Conservation (phyloP, 2,888 invertebrate species). For the Serripes groenlandicus region DNA sequence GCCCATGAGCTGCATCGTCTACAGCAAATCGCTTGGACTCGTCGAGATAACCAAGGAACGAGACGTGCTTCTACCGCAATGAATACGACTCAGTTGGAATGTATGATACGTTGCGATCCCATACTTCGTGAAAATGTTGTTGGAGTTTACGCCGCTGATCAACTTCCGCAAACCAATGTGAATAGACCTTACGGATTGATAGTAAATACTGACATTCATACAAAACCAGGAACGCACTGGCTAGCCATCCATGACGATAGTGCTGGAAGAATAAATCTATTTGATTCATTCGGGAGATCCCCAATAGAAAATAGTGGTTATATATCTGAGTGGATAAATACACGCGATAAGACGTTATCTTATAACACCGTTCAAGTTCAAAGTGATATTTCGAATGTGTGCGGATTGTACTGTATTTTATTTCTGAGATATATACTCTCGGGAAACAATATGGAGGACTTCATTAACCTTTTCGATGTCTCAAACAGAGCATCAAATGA, state of each 20-base stretch:
- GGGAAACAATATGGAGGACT: constrained; percentile 1
- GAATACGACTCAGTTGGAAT: constrained; percentile 33
- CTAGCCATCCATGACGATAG: constrained; percentile 39
- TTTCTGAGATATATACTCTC: neutral
- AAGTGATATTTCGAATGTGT: constrained; percentile 16
- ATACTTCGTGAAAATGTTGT: constrained; percentile 13
- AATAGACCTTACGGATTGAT: constrained; percentile 28
- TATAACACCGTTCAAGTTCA: neutral
- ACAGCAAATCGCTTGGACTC: constrained; percentile 21
- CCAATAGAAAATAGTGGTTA: constrained; percentile 26
- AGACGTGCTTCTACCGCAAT: constrained; percentile 7
- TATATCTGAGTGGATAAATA: constrained; percentile 24
- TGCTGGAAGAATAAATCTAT: constrained; percentile 14
- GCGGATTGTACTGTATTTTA: constrained; percentile 31
- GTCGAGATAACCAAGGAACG: constrained; percentile 25
- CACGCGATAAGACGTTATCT: neutral
- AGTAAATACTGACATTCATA: constrained; percentile 34
- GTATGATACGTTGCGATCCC: constrained; percentile 36
- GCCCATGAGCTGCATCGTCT: constrained; percentile 28
- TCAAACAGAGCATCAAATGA: constrained; percentile 4
- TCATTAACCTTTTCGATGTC: constrained; percentile 15
- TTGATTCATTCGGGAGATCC: constrained; percentile 37
- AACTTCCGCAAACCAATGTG: constrained; percentile 14
- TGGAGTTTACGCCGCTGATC: constrained; percentile 46
- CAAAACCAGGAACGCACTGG: constrained; percentile 38